Evolutionary conservation across 2,888 invertebrate species (phyloP).

Genomic region (Morinoia aosen): DNA sequence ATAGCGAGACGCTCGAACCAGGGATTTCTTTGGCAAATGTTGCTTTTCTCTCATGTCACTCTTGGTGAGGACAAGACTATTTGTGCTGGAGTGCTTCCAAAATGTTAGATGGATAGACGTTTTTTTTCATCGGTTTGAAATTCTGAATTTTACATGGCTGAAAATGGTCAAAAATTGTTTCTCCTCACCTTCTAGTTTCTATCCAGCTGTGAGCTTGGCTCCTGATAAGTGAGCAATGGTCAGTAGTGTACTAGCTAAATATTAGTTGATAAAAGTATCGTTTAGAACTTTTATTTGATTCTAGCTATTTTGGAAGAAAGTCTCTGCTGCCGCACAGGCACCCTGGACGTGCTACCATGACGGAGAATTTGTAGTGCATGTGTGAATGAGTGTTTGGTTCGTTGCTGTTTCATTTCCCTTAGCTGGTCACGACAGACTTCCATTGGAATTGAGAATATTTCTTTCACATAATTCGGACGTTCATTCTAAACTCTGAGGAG

Average conservation of each 20-base stretch:
- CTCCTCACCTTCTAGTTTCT: background rate
- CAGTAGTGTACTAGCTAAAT: background rate
- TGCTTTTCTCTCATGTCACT: too few species aligned
- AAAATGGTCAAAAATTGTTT: background rate
- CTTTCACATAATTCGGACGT: too few species aligned
- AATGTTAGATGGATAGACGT: background rate
- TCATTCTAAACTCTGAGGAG: too few species aligned
- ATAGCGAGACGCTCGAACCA: too few species aligned
- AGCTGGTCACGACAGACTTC: too few species aligned
- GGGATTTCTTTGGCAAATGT: too few species aligned
- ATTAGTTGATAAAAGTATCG: background rate
- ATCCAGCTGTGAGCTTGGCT: background rate
- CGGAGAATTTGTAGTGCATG: too few species aligned
- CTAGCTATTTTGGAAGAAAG: background rate
- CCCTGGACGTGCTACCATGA: too few species aligned
- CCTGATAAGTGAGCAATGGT: background rate
- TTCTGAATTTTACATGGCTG: background rate
- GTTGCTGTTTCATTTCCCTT: too few species aligned
- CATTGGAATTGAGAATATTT: too few species aligned
- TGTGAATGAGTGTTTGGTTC: too few species aligned
- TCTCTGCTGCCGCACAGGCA: background rate
- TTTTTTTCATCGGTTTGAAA: background rate
- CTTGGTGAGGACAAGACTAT: background rate
- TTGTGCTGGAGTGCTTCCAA: background rate
- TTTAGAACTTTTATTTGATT: background rate